A percentile compares a stretch with the other conserved stretches of the same genome.
Evolutionary conservation across 2,888 invertebrate genomes (phyloP).

Genomic region (Heteropelma amictum): DNA sequence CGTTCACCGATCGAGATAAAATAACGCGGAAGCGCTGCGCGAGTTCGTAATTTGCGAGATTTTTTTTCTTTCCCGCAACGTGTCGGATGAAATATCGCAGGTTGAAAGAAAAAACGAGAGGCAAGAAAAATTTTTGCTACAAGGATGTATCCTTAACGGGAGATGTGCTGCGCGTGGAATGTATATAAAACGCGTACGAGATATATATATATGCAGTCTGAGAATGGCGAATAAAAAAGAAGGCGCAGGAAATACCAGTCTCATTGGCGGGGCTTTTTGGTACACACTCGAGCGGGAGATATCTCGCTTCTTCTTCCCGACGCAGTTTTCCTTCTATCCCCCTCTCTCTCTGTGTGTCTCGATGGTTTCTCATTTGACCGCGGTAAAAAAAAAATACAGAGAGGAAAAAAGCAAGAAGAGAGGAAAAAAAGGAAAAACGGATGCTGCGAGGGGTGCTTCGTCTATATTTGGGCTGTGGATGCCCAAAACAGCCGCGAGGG

Average conservation of each 20-base stretch:
- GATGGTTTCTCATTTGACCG: conserved; percentile 31
- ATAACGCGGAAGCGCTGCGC: too few species aligned
- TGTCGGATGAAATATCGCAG: background rate
- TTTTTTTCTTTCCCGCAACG: background rate
- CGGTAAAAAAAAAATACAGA: conserved; percentile 25
- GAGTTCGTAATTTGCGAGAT: background rate
- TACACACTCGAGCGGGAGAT: background rate
- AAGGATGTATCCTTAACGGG: conserved; percentile 5
- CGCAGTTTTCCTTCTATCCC: too few species aligned
- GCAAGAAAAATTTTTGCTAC: background rate
- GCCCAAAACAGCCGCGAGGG: conserved; percentile 44
- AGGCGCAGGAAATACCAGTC: conserved; percentile 44
- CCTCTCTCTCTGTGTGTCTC: conserved; percentile 13
- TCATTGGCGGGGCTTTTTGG: conserved; percentile 35
- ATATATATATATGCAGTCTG: conserved; percentile 4
- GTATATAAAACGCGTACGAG: background rate
- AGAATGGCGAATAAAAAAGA: conserved; percentile 5
- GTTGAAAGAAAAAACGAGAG: background rate
- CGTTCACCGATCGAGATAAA: too few species aligned
- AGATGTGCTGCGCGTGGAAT: background rate
- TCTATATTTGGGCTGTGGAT: conserved; percentile 54
- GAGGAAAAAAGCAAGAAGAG: background rate
- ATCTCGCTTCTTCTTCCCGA: background rate
- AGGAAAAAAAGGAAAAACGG: background rate
- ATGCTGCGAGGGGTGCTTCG: conserved; percentile 31